phyloP scores from a whole-genome alignment of 2,797 vertebrate species.

The Thunnus albacares region DNA sequence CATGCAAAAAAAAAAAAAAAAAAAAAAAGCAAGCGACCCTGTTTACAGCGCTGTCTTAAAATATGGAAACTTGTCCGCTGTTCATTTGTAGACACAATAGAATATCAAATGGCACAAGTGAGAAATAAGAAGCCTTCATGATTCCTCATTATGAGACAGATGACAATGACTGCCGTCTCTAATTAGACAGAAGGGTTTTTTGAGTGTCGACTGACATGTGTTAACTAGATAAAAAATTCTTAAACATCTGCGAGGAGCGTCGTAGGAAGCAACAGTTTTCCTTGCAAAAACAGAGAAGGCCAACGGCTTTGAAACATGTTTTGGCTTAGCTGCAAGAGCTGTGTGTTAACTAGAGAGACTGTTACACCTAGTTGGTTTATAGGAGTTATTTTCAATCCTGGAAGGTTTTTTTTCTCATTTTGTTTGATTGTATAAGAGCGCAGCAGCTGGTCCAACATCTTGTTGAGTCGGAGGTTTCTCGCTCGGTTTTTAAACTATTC shows the following conservation, averaged over 20 bases:
- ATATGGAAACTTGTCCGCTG: constrained; percentile 67
- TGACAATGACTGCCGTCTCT: constrained; percentile 68
- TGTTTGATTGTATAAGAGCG: constrained; percentile 19
- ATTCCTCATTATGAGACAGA: constrained; percentile 77
- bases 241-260: constrained; percentile 67
- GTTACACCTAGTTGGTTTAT: constrained; percentile 16
- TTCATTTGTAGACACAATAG: constrained; percentile 72
- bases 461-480: neutral
- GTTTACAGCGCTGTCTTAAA: constrained; percentile 70
- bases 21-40: constrained; percentile 46
- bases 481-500: constrained; percentile 2
- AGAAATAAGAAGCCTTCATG: constrained; percentile 62
- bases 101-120: constrained; percentile 75
- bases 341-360: constrained; percentile 28
- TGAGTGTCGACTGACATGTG: constrained; percentile 66
- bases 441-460: neutral
- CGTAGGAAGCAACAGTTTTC: constrained; percentile 51
- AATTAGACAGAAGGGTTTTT: constrained; percentile 72
- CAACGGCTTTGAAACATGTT: constrained; percentile 43
- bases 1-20: constrained; percentile 42
- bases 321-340: constrained; percentile 9
- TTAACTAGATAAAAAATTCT: constrained; percentile 72
- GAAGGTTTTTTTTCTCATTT: neutral
- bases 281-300: constrained; percentile 10
- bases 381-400: constrained; percentile 13